Conservation (phyloP, 2,797 vertebrate species). For the Artibeus lituratus region DNA sequence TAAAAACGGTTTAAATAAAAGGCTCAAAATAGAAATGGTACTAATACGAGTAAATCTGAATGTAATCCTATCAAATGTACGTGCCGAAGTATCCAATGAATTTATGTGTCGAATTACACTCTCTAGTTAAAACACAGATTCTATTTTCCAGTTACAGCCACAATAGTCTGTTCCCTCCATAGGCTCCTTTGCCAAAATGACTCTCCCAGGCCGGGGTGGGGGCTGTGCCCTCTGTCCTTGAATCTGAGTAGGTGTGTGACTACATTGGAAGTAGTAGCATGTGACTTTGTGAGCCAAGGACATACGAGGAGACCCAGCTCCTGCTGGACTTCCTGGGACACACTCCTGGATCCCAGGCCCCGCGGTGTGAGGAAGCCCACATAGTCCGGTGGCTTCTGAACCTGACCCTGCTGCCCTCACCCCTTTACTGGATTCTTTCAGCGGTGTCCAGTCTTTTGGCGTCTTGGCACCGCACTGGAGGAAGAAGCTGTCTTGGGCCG, state of each 20-base stretch:
- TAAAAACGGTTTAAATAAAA: background rate
- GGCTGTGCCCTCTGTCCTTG: too few species aligned
- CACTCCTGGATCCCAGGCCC: background rate
- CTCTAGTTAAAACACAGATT: background rate
- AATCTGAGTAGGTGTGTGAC: background rate
- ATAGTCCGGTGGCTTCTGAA: accelerated
- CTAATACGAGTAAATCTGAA: background rate
- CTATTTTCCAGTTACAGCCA: background rate
- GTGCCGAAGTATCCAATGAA: background rate
- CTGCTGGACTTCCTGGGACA: background rate
- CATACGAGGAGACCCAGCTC: background rate
- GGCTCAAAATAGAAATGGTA: background rate
- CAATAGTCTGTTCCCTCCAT: accelerated
- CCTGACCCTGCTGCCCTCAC: background rate
- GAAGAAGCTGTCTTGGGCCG: too few species aligned
- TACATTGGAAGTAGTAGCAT: accelerated
- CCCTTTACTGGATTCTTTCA: background rate
- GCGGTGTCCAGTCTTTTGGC: too few species aligned
- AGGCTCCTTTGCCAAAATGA: background rate
- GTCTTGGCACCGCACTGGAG: too few species aligned
- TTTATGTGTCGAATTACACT: background rate
- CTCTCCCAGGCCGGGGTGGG: background rate
- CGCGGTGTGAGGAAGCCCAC: background rate
- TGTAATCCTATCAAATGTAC: too few species aligned
- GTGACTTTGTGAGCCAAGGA: background rate